Conservation (phyloP, 2,888 invertebrate species). For the Alcis repandata region DNA sequence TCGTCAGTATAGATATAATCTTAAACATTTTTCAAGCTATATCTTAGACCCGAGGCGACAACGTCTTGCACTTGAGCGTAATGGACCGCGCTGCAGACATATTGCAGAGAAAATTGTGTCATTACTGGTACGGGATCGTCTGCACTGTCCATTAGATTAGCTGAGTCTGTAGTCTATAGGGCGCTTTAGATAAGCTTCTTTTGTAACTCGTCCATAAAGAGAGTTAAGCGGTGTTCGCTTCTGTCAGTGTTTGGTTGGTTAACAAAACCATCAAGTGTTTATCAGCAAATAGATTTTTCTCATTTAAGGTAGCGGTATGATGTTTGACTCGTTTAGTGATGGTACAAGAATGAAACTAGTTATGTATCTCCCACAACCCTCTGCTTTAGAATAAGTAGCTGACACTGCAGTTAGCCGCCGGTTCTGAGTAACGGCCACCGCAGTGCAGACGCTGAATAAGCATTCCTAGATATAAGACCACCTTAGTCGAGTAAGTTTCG, state of each 20-base stretch:
- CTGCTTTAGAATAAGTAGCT: too few species aligned
- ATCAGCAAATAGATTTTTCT: too few species aligned
- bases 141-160: neutral
- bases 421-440: too few species aligned
- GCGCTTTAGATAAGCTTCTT: neutral
- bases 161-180: conserved; percentile 2
- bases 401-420: too few species aligned
- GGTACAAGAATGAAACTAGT: too few species aligned
- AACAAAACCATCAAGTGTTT: too few species aligned
- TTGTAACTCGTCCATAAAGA: neutral
- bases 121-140: conserved; percentile 51
- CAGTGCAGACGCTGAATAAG: too few species aligned
- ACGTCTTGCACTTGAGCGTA: conserved; percentile 28
- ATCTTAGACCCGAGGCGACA: conserved; percentile 19
- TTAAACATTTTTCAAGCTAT: conserved; percentile 28
- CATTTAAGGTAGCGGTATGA: too few species aligned
- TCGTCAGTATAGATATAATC: conserved; percentile 4
- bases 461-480: too few species aligned
- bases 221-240: neutral
- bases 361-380: too few species aligned
- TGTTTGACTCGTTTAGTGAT: too few species aligned
- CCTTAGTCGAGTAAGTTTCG: too few species aligned
- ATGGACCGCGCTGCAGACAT: conserved; percentile 33
- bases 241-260: neutral
- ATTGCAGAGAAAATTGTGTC: conserved; percentile 63